Evolutionary conservation across 2,113 vertebrate species (phyloP).

Genomic region (Onychorhynchus coronatus): DNA sequence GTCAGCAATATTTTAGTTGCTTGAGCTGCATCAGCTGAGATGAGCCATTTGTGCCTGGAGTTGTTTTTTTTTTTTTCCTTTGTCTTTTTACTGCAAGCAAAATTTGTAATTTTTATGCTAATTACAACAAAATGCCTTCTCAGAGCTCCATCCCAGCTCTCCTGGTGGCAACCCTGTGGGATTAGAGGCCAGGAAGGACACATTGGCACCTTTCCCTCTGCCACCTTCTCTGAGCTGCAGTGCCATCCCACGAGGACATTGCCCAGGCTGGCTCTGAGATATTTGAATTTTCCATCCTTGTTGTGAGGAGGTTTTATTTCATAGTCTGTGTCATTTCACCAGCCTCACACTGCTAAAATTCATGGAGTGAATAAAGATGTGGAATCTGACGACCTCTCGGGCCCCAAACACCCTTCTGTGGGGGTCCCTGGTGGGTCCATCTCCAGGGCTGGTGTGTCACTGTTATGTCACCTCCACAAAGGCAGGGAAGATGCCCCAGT

Average conservation of each 20-base stretch:
- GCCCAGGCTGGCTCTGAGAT: neutral
- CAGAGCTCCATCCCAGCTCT: neutral
- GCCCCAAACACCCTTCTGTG: neutral
- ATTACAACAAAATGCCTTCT: neutral
- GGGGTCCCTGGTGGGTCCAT: neutral
- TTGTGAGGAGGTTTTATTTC: neutral
- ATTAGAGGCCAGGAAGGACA: neutral
- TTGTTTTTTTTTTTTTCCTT: slow-evolving; percentile 26
- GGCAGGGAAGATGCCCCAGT: neutral
- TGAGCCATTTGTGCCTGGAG: neutral
- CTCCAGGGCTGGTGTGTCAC: neutral
- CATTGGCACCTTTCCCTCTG: neutral
- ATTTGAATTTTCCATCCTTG: neutral
- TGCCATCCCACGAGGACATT: neutral
- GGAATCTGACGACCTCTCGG: neutral
- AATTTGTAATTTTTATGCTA: neutral
- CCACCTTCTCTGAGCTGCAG: neutral
- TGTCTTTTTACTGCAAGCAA: neutral
- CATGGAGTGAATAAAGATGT: neutral
- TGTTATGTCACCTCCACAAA: neutral
- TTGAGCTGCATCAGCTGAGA: slow-evolving; percentile 8
- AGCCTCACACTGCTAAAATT: neutral
- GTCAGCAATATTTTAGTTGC: neutral
- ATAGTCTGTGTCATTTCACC: neutral
- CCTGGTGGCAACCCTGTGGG: neutral